A percentile compares a stretch with the other conserved stretches of the same genome.
phyloP scores from a whole-genome alignment of 2,113 vertebrate genomes.

The Pomatostomus ruficeps region DNA sequence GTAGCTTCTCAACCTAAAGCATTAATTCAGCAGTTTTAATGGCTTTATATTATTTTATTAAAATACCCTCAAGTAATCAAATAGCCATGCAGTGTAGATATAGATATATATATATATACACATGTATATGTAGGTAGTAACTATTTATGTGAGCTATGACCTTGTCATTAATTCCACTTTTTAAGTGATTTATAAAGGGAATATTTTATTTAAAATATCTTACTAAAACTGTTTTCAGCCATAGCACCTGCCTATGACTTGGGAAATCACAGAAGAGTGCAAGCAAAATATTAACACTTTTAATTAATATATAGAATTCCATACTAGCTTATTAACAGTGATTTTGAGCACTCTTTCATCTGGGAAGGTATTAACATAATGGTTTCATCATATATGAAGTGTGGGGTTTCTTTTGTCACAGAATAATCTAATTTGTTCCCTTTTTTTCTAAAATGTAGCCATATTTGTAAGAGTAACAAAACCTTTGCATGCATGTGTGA shows the following conservation, averaged over 20 bases:
- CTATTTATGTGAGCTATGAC: background rate
- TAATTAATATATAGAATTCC: background rate
- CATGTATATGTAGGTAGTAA: background rate
- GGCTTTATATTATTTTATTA: background rate
- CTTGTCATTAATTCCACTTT: background rate
- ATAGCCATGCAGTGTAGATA: accelerated
- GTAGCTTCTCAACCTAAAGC: background rate
- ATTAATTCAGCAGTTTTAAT: background rate
- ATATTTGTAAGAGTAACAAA: background rate
- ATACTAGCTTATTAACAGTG: background rate
- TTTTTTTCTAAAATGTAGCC: background rate
- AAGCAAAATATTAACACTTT: background rate
- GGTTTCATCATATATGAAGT: background rate
- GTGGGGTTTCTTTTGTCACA: accelerated
- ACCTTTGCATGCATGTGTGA: background rate
- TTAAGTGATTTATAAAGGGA: background rate
- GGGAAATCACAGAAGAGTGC: background rate
- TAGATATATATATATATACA: too few species aligned
- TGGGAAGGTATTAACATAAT: background rate
- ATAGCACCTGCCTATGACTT: background rate
- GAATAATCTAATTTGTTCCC: background rate
- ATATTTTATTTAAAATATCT: background rate
- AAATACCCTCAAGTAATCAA: background rate
- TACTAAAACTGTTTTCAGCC: background rate
- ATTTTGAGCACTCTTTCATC: background rate